A percentile compares a stretch with the other conserved stretches of the same genome.
These are phyloP conservation scores for Actias luna DNA, from an alignment of 2,888 invertebrate genomes.

Conservation along the genomic window DNA sequence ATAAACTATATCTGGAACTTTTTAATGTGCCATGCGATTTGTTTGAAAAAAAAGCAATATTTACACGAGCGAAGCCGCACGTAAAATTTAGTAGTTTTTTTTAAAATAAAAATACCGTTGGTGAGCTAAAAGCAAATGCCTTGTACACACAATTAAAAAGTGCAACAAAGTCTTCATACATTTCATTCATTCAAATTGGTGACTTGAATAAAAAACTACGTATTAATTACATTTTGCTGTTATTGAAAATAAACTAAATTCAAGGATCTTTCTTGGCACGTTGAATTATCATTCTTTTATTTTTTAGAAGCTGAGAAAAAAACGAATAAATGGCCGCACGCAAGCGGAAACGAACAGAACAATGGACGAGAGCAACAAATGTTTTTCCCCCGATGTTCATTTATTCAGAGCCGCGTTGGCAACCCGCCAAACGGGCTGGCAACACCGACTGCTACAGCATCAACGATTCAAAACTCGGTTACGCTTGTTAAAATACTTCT, in stretches of 20 bases:
- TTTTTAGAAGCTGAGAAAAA: neutral
- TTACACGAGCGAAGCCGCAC: no score
- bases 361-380: constrained; percentile 48
- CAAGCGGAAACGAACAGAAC: constrained; percentile 22
- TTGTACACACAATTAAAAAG: no score
- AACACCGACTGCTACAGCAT: constrained; percentile 34
- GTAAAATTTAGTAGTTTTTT: no score
- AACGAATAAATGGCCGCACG: neutral
- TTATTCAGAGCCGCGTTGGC: constrained; percentile 50
- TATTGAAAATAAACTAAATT: neutral
- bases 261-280: neutral
- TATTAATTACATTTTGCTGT: no score
- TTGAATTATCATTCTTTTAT: neutral
- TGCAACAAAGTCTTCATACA: no score
- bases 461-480: constrained; percentile 34
- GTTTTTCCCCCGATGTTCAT: constrained; percentile 56
- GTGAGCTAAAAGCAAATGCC: no score
- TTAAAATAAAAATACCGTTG: no score
- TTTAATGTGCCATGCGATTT: no score
- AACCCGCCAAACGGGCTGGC: constrained; percentile 42
- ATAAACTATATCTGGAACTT: no score
- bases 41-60: no score
- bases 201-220: no score
- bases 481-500: neutral
- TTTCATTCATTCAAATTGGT: no score